Conservation (phyloP, 2,888 invertebrate species). For the Gasteruption jaculator region DNA sequence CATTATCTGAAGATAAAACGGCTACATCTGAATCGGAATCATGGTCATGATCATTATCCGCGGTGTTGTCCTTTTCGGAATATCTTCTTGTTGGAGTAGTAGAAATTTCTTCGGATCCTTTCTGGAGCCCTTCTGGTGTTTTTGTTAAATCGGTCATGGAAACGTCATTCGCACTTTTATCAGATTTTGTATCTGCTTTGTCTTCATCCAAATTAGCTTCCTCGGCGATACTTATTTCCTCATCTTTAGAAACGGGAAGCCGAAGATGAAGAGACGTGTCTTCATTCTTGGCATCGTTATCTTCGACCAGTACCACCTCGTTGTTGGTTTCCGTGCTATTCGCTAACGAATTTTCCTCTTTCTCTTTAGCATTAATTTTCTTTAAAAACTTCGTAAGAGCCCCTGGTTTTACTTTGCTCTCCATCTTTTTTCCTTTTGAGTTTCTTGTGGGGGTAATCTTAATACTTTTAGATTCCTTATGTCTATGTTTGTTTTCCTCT, state of each 20-base stretch:
- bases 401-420: slow-evolving; percentile 23
- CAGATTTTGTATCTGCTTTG: slow-evolving; percentile 2
- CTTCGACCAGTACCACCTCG: background rate
- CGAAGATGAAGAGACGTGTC: no score
- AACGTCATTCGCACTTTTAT: slow-evolving; percentile 2
- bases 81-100: slow-evolving; percentile 10
- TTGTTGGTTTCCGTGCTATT: slow-evolving; percentile 4
- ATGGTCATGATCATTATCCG: slow-evolving; percentile 10
- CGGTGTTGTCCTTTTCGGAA: slow-evolving; percentile 3
- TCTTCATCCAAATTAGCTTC: slow-evolving; percentile 4
- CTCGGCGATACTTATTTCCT: background rate
- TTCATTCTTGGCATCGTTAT: no score
- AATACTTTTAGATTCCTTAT: slow-evolving; percentile 8
- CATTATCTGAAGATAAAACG: slow-evolving; percentile 30
- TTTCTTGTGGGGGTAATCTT: slow-evolving; percentile 12
- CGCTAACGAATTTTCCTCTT: slow-evolving; percentile 10
- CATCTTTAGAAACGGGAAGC: slow-evolving; percentile 5
- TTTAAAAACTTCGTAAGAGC: slow-evolving; percentile 31
- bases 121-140: slow-evolving; percentile 2
- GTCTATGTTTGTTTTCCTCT: slow-evolving; percentile 11
- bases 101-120: background rate
- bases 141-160: background rate
- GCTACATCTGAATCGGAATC: slow-evolving; percentile 26
- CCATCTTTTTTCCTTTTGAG: slow-evolving; percentile 21
- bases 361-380: slow-evolving; percentile 27